Percentiles rank a stretch among this genome's conserved stretches.
Evolutionary conservation across 1,140 invertebrate species (phyloP).

Genomic region (Papilio polyxenes): DNA sequence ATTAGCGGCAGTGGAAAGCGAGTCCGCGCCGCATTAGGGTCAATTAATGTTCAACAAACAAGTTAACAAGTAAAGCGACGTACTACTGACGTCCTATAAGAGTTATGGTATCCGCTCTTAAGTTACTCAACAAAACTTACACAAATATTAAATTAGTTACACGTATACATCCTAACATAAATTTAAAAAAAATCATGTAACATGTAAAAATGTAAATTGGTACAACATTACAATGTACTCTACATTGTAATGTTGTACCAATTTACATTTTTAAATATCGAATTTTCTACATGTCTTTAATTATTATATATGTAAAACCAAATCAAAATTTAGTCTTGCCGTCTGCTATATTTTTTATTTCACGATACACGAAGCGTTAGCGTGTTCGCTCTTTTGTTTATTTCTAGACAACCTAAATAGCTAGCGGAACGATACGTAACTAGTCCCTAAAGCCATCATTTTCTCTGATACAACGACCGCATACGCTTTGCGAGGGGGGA

Average conservation of each 20-base stretch:
- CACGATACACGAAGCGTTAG: constrained; percentile 58
- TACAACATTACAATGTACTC: too few species aligned
- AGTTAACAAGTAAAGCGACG: constrained; percentile 37
- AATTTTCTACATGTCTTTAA: not conserved
- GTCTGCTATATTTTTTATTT: constrained; percentile 56
- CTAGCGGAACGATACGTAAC: constrained; percentile 63
- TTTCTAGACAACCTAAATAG: constrained; percentile 65
- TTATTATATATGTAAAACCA: not conserved
- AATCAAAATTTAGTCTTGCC: not conserved
- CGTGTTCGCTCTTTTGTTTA: constrained; percentile 56
- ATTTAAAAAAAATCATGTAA: too few species aligned
- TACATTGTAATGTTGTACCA: too few species aligned
- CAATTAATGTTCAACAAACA: constrained; percentile 41
- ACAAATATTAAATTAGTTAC: not conserved
- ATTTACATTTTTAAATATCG: too few species aligned
- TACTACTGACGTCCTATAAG: constrained; percentile 17
- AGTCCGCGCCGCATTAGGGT: constrained; percentile 38
- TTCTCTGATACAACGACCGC: constrained; percentile 48
- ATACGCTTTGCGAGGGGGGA: constrained; percentile 58
- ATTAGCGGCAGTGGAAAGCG: constrained; percentile 38
- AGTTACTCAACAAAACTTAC: not conserved
- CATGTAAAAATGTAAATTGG: too few species aligned
- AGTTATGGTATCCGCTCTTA: constrained; percentile 2
- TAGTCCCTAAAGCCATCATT: constrained; percentile 57
- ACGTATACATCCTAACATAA: not conserved